These are phyloP conservation scores for Benitochromis conjunctus DNA, from an alignment of 2,113 vertebrate genomes.

Conservation along the genomic window DNA sequence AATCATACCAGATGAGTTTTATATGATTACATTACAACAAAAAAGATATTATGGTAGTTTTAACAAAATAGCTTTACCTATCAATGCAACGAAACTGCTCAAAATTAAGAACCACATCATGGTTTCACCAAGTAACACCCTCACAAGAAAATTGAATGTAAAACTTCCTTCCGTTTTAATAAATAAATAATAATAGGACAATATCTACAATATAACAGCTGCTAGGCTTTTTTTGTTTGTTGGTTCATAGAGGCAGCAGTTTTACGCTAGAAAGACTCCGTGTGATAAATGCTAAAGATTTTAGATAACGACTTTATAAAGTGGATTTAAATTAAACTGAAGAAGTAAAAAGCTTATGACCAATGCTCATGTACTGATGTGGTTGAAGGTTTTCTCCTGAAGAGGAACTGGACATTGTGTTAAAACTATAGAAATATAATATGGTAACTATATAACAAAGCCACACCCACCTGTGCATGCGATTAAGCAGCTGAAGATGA, in stretches of 20 bases:
- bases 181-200: neutral
- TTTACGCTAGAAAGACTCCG: rapidly evolving
- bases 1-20: neutral
- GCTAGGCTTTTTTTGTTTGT: neutral
- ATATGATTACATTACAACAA: neutral
- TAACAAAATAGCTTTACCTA: neutral
- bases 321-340: neutral
- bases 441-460: no score
- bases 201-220: neutral
- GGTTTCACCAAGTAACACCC: neutral
- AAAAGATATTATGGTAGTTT: neutral
- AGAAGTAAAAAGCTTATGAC: rapidly evolving
- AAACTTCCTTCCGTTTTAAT: neutral
- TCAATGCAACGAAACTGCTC: neutral
- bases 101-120: neutral
- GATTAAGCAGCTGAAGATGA: neutral
- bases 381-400: neutral
- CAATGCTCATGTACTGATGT: neutral
- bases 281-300: neutral
- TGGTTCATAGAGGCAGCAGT: neutral
- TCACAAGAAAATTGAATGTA: neutral
- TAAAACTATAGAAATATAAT: no score
- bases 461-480: neutral
- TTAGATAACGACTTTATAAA: rapidly evolving
- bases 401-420: rapidly evolving